These are phyloP conservation scores for Acanthochromis polyacanthus DNA, from an alignment of 2,113 vertebrate genomes.

Conservation along the genomic window DNA sequence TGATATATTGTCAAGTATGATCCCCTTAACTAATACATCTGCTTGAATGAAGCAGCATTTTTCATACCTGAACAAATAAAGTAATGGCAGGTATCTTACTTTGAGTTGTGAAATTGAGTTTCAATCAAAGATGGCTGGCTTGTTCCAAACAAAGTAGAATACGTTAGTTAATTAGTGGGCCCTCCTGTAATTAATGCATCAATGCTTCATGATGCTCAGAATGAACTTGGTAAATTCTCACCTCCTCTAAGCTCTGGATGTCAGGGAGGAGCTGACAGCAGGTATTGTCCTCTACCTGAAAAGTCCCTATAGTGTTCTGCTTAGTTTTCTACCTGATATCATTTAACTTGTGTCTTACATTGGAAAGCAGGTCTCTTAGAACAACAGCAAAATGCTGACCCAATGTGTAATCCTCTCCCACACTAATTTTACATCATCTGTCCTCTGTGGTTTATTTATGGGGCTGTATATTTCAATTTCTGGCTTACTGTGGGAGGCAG, in stretches of 20 bases:
- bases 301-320: neutral
- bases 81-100: slow-evolving; percentile 45
- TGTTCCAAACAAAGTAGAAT: neutral
- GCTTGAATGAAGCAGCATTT: slow-evolving; percentile 45
- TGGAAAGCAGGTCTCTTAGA: slow-evolving; percentile 18
- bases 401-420: slow-evolving; percentile 22
- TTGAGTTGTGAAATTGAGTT: slow-evolving; percentile 34
- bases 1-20: slow-evolving; percentile 51
- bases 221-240: neutral
- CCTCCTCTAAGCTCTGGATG: neutral
- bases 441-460: slow-evolving; percentile 38
- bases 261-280: neutral
- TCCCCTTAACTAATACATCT: slow-evolving; percentile 34
- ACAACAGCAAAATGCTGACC: slow-evolving; percentile 31
- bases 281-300: neutral
- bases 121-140: slow-evolving; percentile 20
- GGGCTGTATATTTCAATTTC: slow-evolving; percentile 38
- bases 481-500: slow-evolving; percentile 20
- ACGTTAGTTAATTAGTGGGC: too few species aligned
- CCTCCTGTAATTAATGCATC: too few species aligned
- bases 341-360: slow-evolving; percentile 29
- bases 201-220: too few species aligned
- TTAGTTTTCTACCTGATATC: slow-evolving; percentile 20
- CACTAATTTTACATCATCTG: slow-evolving; percentile 38
- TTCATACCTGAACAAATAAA: slow-evolving; percentile 52